Evolutionary conservation across 2,888 invertebrate species (phyloP).

Genomic region (Euclidia mi): DNA sequence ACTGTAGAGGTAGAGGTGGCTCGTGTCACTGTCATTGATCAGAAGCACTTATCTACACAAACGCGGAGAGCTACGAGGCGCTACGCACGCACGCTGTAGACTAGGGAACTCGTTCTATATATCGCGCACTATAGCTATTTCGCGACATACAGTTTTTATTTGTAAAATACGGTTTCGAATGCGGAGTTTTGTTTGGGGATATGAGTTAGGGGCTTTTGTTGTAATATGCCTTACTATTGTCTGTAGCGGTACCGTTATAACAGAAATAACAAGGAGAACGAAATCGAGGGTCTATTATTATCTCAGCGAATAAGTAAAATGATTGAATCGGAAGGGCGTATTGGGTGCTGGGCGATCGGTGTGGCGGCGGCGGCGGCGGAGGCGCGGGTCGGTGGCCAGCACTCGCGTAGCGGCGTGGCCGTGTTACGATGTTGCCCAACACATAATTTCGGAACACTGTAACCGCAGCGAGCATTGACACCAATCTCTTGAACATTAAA

Average conservation of each 20-base stretch:
- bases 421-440: conserved; percentile 79
- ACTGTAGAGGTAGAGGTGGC: conserved; percentile 45
- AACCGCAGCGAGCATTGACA: conserved; percentile 89
- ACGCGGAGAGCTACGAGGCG: conserved; percentile 62
- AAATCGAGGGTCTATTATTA: conserved; percentile 40
- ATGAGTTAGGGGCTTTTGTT: too few relatives aligned
- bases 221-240: too few relatives aligned
- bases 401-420: conserved; percentile 58
- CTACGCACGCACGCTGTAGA: conserved; percentile 59
- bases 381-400: conserved; percentile 70
- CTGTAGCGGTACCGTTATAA: too few relatives aligned
- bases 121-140: conserved; percentile 4
- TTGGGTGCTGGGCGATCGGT: conserved; percentile 60
- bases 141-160: not conserved
- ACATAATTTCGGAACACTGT: conserved; percentile 87
- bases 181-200: too few relatives aligned
- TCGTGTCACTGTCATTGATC: conserved; percentile 51
- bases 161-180: too few relatives aligned
- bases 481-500: conserved; percentile 83
- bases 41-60: conserved; percentile 53
- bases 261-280: not conserved
- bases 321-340: conserved; percentile 80
- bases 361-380: conserved; percentile 43
- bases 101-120: conserved; percentile 20
- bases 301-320: conserved; percentile 60